Evolutionary conservation across 2,797 vertebrate species (phyloP).

Genomic region (Rhinoraja longicauda): DNA sequence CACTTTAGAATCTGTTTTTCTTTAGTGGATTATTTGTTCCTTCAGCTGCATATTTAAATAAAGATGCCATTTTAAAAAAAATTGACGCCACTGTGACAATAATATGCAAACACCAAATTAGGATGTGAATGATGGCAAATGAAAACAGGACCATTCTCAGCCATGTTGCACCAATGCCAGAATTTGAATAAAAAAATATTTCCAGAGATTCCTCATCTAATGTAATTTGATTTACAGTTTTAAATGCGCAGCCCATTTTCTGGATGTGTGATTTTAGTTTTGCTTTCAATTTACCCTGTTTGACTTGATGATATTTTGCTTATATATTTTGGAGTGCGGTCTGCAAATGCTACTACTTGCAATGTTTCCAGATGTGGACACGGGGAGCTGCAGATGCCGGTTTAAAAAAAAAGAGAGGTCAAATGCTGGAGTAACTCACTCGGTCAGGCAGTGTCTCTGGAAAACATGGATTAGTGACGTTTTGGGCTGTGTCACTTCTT

Average conservation of each 20-base stretch:
- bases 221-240: neutral
- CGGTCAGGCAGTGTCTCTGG: no score
- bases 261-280: neutral
- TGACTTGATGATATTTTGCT: neutral
- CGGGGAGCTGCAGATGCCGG: no score
- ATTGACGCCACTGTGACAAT: neutral
- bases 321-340: neutral
- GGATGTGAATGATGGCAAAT: neutral
- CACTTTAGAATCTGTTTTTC: neutral
- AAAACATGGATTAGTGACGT: no score
- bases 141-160: neutral
- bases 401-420: no score
- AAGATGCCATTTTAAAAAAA: neutral
- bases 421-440: no score
- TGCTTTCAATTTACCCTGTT: neutral
- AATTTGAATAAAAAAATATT: neutral
- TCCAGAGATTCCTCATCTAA: neutral
- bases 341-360: neutral
- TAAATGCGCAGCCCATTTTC: neutral
- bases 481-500: no score
- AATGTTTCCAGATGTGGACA: no score
- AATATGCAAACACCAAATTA: no score
- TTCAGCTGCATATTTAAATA: neutral
- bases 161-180: neutral
- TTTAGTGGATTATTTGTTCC: neutral